Percentiles rank a stretch among this genome's conserved stretches.
These are phyloP conservation scores for Chroicocephalus ridibundus DNA, from an alignment of 2,113 vertebrate species.

Conservation along the genomic window DNA sequence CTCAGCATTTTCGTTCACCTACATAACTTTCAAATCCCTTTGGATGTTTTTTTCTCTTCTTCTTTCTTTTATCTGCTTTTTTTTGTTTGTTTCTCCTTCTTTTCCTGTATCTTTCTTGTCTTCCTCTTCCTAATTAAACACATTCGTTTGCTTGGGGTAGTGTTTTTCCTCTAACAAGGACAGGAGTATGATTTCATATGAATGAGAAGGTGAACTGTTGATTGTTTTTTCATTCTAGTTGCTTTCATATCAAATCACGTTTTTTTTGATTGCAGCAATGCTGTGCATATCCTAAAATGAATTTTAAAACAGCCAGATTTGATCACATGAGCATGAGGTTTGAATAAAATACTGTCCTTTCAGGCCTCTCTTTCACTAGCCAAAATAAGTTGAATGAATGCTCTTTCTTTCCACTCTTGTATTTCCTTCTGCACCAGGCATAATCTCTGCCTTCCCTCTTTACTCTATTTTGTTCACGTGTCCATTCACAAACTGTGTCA, in stretches of 20 bases:
- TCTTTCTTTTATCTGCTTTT: background rate
- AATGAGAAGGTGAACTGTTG: background rate
- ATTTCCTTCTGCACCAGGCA: background rate
- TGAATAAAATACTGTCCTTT: background rate
- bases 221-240: background rate
- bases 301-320: background rate
- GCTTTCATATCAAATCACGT: background rate
- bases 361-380: background rate
- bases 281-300: background rate
- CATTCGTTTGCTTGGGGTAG: background rate
- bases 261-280: background rate
- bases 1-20: background rate
- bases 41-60: background rate
- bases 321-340: background rate
- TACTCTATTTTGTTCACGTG: background rate
- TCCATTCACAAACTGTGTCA: background rate
- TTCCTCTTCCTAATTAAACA: background rate
- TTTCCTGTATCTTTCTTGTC: background rate
- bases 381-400: background rate
- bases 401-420: background rate
- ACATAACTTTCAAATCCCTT: background rate
- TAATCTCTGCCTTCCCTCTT: background rate
- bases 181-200: background rate
- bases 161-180: background rate
- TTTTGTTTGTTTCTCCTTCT: background rate